Base-by-base conservation (phyloP, 30 jellyfish, hydroid and myxozoan species). In the Chrysaora quinquecirrha region DNA sequence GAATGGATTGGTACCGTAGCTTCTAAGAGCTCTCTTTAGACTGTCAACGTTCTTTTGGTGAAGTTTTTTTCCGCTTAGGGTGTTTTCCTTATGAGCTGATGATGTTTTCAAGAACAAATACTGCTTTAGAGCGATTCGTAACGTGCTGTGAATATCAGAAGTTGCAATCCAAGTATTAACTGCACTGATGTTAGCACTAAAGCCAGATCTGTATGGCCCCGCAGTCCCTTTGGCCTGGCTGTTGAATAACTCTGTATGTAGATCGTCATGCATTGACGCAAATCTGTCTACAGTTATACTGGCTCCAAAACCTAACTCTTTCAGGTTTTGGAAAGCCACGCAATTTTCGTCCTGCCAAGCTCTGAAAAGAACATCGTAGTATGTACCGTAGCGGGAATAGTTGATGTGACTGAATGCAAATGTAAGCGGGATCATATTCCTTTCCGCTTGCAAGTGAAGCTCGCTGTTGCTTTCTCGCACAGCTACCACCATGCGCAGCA, bases 1-100 rank as follows among this genome's bases (percentile, higher is more conserved):
- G 56, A 75, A 75, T 14, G 64, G 87, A 64, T 75, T 75, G 56
- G 76, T 52, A 60, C 87, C 78, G 56, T 75, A 75, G 87, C 69
- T 52, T 1, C 66, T 56, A 50, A 61, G 76, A 61, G 76, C 54
- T 61, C 76, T 75, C 62, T 75, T 75, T 23, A 75, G 87, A 72
- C 76, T 75, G 54, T 52, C 76, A 64, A 64, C 79, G 38, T 78
- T 31, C 82, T 78, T 64, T 47, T 78, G 79, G 48, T 78, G 80
- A 49, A 78, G 79, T 66, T 77, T 78, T 64, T 64, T 62, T 61
- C 89, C 66, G 20, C 80, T 78, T 32, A 71, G 80, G 31, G 71
- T 78, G 80, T 58, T 34, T 23, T 78, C 89, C 71, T 78, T 78
- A 64, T 78, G 80, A 61, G 34, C 71, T 78, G 80, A 31, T 78